These are phyloP conservation scores for Hyalella azteca DNA, from an alignment of 2,888 invertebrate genomes.

Conservation along the genomic window DNA sequence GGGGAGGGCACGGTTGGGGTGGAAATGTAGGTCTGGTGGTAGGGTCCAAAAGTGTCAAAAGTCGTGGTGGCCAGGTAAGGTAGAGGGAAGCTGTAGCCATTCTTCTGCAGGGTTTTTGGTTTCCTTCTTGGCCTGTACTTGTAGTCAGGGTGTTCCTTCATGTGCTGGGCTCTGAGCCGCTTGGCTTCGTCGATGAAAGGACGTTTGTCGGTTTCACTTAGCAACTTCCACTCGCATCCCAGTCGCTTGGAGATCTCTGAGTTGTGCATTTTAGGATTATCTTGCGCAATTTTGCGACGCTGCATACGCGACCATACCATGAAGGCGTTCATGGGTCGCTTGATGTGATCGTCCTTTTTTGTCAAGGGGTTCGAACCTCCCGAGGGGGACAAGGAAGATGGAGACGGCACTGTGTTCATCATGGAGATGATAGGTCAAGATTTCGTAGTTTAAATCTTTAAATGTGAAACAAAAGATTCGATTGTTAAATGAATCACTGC, in stretches of 20 bases:
- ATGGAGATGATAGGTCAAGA: background rate
- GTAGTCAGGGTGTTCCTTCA: constrained; percentile 91
- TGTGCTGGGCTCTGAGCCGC: constrained; percentile 81
- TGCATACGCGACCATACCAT: constrained; percentile 94
- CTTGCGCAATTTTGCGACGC: constrained; percentile 88
- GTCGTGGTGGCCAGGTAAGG: constrained; percentile 69
- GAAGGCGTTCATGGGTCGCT: constrained; percentile 93
- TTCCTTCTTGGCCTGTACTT: constrained; percentile 79
- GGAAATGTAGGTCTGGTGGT: constrained; percentile 59
- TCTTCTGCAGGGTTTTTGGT: constrained; percentile 69
- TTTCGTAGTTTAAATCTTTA: background rate
- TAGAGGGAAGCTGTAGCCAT: constrained; percentile 90
- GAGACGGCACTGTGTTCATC: constrained; percentile 56
- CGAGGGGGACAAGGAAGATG: constrained; percentile 51
- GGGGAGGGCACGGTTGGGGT: constrained; percentile 57
- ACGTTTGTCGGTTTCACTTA: constrained; percentile 84
- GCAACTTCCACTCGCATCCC: constrained; percentile 88
- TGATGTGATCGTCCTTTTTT: constrained; percentile 80
- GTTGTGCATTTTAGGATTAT: constrained; percentile 97
- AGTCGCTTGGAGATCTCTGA: constrained; percentile 91
- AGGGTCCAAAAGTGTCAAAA: constrained; percentile 59
- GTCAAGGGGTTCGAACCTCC: constrained; percentile 61
- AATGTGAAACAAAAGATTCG: background rate
- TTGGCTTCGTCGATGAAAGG: constrained; percentile 97
- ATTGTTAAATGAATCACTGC: no score